phyloP scores from a whole-genome alignment of 2,797 vertebrate genomes.

The Halcyon badia region DNA sequence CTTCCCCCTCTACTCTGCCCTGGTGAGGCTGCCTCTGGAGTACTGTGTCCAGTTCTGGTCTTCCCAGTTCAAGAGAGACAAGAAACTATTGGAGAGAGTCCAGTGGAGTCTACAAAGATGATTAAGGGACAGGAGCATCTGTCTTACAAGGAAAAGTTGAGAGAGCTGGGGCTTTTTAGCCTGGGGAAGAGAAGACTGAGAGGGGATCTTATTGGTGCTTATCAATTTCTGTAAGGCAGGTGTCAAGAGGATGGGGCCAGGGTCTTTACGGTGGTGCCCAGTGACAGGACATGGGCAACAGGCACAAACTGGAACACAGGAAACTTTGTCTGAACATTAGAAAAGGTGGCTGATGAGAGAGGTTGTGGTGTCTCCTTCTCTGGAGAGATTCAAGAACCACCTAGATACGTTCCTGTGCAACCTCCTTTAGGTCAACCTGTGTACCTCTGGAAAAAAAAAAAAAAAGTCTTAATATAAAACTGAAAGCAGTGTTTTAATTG shows the following conservation, averaged over 20 bases:
- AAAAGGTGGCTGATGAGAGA: background rate
- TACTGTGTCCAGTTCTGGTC: too few relatives aligned
- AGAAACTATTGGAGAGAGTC: too few relatives aligned
- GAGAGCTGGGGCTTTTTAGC: background rate
- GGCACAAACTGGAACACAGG: background rate
- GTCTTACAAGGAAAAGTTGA: too few relatives aligned
- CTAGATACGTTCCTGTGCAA: background rate
- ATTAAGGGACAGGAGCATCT: too few relatives aligned
- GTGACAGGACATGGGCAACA: background rate
- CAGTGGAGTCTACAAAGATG: too few relatives aligned
- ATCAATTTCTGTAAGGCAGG: background rate
- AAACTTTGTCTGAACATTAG: background rate
- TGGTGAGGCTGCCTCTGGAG: too few relatives aligned
- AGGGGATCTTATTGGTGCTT: background rate
- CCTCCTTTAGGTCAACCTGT: background rate
- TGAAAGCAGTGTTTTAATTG: constrained; percentile 64
- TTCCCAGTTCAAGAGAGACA: too few relatives aligned
- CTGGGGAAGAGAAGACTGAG: background rate
- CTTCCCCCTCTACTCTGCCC: too few relatives aligned
- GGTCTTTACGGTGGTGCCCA: background rate
- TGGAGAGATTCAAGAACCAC: background rate
- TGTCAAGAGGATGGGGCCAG: background rate
- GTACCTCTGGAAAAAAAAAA: background rate
- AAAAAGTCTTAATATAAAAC: background rate
- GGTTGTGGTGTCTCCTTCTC: background rate